Percentiles rank a stretch among this genome's conserved stretches.
phyloP scores from a whole-genome alignment of 2,113 vertebrate genomes.

The Vicugna pacos region DNA sequence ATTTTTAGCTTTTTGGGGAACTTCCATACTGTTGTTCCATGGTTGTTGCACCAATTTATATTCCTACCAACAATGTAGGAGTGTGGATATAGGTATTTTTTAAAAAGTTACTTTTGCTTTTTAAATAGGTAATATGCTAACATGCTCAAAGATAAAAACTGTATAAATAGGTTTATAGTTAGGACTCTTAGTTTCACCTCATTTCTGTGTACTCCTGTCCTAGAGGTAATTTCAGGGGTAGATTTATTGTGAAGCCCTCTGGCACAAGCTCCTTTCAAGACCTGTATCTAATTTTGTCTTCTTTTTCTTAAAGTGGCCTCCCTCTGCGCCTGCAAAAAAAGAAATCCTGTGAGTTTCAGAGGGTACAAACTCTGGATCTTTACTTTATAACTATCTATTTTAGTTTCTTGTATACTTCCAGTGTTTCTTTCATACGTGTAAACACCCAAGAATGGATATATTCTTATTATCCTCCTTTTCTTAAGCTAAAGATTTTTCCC shows the following conservation, averaged over 20 bases:
- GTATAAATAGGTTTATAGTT: slow-evolving; percentile 5
- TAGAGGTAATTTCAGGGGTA: neutral
- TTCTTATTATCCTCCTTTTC: slow-evolving; percentile 2
- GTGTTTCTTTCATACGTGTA: neutral
- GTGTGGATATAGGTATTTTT: neutral
- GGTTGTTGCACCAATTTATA: no score
- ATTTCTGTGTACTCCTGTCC: neutral
- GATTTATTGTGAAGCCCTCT: neutral
- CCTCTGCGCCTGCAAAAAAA: neutral
- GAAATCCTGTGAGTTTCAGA: slow-evolving; percentile 6
- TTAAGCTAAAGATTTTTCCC: neutral
- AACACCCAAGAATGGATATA: slow-evolving; percentile 11
- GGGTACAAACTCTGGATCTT: slow-evolving; percentile 15
- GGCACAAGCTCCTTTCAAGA: neutral
- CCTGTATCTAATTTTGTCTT: neutral
- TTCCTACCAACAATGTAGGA: no score
- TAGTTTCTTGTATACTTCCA: slow-evolving; percentile 11
- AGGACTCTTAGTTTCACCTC: neutral
- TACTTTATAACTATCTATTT: slow-evolving; percentile 6
- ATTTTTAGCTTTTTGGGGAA: no score
- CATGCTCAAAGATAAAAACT: slow-evolving; percentile 21
- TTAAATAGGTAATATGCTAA: neutral
- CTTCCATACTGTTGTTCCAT: no score
- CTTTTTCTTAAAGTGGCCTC: neutral
- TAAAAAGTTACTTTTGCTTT: slow-evolving; percentile 46